These are phyloP conservation scores for Phalera bucephala DNA, from an alignment of 2,888 invertebrate genomes.

Conservation along the genomic window DNA sequence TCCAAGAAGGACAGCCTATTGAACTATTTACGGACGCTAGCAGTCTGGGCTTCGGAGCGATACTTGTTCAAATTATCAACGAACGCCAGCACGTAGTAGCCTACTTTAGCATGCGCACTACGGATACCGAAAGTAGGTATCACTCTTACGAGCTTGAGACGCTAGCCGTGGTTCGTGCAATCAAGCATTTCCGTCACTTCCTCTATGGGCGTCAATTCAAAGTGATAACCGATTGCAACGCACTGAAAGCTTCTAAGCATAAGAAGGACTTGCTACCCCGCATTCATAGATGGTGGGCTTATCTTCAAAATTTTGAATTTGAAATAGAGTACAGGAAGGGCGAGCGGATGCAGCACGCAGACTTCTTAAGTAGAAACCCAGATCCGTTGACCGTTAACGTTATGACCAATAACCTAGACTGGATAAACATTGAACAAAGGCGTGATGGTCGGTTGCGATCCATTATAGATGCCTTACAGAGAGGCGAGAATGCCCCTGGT, in stretches of 20 bases:
- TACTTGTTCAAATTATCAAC: neutral
- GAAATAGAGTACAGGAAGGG: no score
- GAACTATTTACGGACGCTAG: no score
- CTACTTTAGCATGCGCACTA: slow-evolving; percentile 5
- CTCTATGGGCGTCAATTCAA: slow-evolving; percentile 16
- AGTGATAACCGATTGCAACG: slow-evolving; percentile 30
- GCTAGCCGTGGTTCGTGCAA: slow-evolving; percentile 18
- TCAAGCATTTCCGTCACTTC: slow-evolving; percentile 37
- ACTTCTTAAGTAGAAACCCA: no score
- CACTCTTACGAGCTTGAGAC: slow-evolving; percentile 8
- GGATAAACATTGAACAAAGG: no score
- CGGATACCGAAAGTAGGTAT: slow-evolving; percentile 6
- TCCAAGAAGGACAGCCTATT: no score
- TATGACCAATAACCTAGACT: no score
- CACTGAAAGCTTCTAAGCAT: slow-evolving; percentile 33
- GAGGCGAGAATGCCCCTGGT: no score
- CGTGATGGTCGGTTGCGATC: no score
- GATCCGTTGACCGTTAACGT: no score
- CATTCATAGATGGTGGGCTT: slow-evolving; percentile 40
- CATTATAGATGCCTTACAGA: no score
- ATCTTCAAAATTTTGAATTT: slow-evolving; percentile 25
- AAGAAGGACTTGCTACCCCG: slow-evolving; percentile 34
- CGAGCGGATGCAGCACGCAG: no score
- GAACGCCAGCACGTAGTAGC: slow-evolving; percentile 5
- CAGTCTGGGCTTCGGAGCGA: no score